Percentiles rank a stretch among this genome's conserved stretches.
Conservation (phyloP, 2,113 vertebrate species). For the Mus musculus region DNA sequence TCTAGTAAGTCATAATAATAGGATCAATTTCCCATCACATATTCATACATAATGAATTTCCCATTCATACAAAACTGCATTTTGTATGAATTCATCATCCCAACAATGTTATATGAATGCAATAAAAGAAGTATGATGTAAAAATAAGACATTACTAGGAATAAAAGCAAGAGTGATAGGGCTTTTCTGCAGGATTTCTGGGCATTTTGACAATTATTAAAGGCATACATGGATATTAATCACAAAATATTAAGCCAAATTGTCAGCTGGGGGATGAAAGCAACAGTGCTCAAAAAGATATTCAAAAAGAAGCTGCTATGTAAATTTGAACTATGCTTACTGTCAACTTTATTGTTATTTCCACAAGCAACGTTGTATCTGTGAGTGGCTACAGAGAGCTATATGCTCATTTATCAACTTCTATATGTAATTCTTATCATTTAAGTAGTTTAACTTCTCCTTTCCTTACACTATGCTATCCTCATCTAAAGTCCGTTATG, state of each 20-base stretch:
- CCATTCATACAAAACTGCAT: not conserved
- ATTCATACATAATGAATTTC: not conserved
- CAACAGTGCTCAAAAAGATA: not conserved
- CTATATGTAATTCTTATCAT: not conserved
- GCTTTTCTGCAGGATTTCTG: not conserved
- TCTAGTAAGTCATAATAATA: not conserved
- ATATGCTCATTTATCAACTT: not conserved
- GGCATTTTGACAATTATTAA: not conserved
- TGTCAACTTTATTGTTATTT: no score
- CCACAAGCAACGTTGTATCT: not conserved
- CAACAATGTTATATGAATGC: not conserved
- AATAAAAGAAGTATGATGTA: not conserved
- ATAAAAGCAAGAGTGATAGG: not conserved
- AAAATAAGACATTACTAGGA: not conserved
- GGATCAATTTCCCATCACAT: not conserved
- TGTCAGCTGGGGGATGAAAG: not conserved
- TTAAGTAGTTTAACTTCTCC: not conserved
- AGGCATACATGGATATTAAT: not conserved
- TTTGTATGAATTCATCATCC: not conserved
- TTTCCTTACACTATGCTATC: not conserved
- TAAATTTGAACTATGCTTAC: not conserved
- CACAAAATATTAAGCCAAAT: not conserved
- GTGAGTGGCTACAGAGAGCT: not conserved
- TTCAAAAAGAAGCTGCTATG: not conserved
- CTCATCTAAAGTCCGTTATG: not conserved